phyloP scores from a whole-genome alignment of 1,140 invertebrate genomes.

The Calycopis cecrops region DNA sequence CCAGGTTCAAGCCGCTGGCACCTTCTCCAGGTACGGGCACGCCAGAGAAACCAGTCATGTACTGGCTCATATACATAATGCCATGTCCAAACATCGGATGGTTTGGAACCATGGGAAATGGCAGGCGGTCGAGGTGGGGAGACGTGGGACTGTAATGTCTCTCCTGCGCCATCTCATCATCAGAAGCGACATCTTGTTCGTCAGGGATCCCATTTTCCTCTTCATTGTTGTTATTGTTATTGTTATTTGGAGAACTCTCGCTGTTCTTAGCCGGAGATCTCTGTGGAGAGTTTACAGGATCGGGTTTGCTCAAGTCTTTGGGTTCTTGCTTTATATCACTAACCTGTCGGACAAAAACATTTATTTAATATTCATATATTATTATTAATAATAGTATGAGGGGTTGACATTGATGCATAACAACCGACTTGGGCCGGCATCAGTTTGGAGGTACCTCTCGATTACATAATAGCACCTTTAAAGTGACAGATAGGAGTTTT shows the following conservation, averaged over 20 bases:
- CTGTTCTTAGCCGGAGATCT: constrained; percentile 71
- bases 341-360: constrained; percentile 45
- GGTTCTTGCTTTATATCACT: constrained; percentile 76
- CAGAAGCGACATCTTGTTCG: constrained; percentile 61
- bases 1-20: constrained; percentile 75
- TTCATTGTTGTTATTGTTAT: constrained; percentile 72
- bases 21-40: constrained; percentile 67
- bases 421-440: too few species aligned
- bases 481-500: too few species aligned
- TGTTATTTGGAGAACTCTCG: constrained; percentile 64
- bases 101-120: constrained; percentile 87
- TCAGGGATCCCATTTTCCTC: constrained; percentile 64
- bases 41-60: constrained; percentile 80
- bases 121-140: constrained; percentile 70
- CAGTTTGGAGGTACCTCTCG: too few species aligned
- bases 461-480: too few species aligned
- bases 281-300: constrained; percentile 58
- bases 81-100: constrained; percentile 88
- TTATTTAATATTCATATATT: constrained; percentile 4
- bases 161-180: constrained; percentile 62
- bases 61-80: constrained; percentile 94
- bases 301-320: constrained; percentile 70
- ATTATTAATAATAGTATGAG: too few species aligned
- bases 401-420: too few species aligned
- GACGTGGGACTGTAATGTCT: constrained; percentile 59